These are phyloP conservation scores for Dipodomys spectabilis DNA, from an alignment of 2,113 vertebrate genomes.

Conservation along the genomic window DNA sequence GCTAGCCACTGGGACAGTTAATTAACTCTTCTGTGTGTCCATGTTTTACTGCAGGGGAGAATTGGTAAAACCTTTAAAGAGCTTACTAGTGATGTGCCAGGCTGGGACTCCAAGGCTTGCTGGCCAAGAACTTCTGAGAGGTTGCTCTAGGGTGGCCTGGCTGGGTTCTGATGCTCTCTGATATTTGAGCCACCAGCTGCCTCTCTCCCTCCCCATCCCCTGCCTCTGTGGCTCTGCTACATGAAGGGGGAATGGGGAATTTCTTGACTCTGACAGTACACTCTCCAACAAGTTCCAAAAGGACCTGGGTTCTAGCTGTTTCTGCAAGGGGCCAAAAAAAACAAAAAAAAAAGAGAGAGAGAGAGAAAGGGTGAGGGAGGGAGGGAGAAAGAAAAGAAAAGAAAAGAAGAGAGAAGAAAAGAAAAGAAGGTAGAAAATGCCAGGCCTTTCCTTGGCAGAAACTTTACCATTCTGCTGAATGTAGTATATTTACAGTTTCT, in stretches of 20 bases:
- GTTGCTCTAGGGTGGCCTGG: background rate
- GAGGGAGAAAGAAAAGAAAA: background rate
- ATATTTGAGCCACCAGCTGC: conserved; percentile 49
- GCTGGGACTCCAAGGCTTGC: background rate
- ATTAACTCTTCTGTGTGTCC: background rate
- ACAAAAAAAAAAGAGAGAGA: too few relatives aligned
- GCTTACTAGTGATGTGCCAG: conserved; percentile 15
- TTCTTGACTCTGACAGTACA: background rate
- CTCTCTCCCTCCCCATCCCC: rapidly evolving
- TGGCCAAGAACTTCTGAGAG: background rate
- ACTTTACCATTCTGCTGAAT: conserved; percentile 34
- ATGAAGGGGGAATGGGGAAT: conserved; percentile 23
- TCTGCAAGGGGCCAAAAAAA: background rate
- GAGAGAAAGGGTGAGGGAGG: too few relatives aligned
- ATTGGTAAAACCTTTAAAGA: background rate
- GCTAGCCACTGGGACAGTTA: background rate
- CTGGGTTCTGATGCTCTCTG: conserved; percentile 42
- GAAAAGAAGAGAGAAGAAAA: too few relatives aligned
- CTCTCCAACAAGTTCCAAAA: background rate
- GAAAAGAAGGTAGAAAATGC: background rate
- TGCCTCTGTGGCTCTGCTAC: background rate
- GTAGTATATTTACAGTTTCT: conserved; percentile 57
- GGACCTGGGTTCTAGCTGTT: background rate
- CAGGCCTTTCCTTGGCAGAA: background rate
- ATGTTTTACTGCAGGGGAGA: background rate